Base-by-base conservation (phyloP, 1,140 invertebrate species). In the Fopius arisanus region DNA sequence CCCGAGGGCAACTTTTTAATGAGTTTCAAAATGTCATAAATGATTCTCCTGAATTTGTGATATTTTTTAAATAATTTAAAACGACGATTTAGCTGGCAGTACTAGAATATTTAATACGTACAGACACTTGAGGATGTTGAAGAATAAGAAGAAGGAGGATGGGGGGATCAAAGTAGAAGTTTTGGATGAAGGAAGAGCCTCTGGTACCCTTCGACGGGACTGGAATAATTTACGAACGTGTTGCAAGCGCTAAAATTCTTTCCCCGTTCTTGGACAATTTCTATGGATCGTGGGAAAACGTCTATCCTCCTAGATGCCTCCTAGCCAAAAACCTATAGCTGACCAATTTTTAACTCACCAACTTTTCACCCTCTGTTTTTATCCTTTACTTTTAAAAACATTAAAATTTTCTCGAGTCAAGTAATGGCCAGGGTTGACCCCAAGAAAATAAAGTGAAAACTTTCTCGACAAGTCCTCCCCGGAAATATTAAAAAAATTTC, bases 11-110 rank as follows among this genome's bases (percentile, higher is more conserved):
- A 84, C 78, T 84, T 84, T 84, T 83, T 84, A 84, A 84, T 81
- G 82, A 84, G 83, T 84, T 84, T 82, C 82, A 83, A 82, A 83
- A 84, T 82, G 81, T 83, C 83, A 83, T 84, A 83, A 84, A 84
- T 84, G 82, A 84, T 83, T 77, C 65, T 33, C 23, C 67, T 68
- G 26, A 62, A 48, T 63, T 54, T 23, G 31, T 29, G 66, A 62
- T 59, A 59, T 59, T 59, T 59, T 59, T 59, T 28, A 26, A 26
- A 59, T 14, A 26, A 59, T 26, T 59, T 59, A 23, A 59, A 59
- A 59, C 54, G 54, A 59, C 54, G 54, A 59, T 59, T 59, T 59
- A 59, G 54, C 54, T 14, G 16, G 5, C 1, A 43, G 67, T 26
- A 19, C 54, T 59, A 28, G 54, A 59, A 59, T 59, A 59, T 59